Evolutionary conservation across 1,140 invertebrate species (phyloP), one percentile per base, ranked within the genome.

Genomic region (Babylonia areolata): DNA sequence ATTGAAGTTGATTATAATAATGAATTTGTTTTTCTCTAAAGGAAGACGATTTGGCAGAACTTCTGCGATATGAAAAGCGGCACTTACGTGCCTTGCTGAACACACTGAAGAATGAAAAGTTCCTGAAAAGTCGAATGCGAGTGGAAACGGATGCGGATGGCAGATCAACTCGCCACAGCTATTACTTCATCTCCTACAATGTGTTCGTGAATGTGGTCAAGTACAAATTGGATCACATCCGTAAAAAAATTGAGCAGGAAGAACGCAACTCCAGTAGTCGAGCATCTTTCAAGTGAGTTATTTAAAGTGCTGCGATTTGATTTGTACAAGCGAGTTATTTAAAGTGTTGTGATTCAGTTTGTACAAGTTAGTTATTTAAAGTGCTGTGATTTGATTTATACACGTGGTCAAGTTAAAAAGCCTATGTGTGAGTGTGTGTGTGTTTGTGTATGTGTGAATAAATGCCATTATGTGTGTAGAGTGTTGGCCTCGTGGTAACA

Each of bases 141-240:
- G 98, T 99, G 96, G 98, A 99, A 95, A 99, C 98, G 81, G 98
- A 98, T 69, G 95, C 96, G 3, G 98, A 99, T 95, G 97, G 97
- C n/a, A 98, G 98, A 95, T 97, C 97, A 33, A 98, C 98, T 91
- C 97, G 98, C 96, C 97, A 99, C 15, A 99, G 99, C 94, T 99
- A 99, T 95, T 99, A 99, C 94, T 99, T 98, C 92, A 99, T 99
- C 87, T 99, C 99, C 95, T 99, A 99, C 93, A 98, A 98, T 94
- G 96, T 96, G 92, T 99, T 99, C 95, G 98, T 99, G 3, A 99
- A 99, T 95, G 97, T 99, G 39, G 93, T 95, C 2, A 99, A 99
- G 94, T 99, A 99, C 93, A 99, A 99, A 95, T 94, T 99, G 90
- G 98, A 99, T 95, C 95, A 98, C 90, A 98, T 99, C 97, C 95